These are phyloP conservation scores for Crocidura indochinensis DNA, from an alignment of 2,797 vertebrate genomes.

Conservation along the genomic window DNA sequence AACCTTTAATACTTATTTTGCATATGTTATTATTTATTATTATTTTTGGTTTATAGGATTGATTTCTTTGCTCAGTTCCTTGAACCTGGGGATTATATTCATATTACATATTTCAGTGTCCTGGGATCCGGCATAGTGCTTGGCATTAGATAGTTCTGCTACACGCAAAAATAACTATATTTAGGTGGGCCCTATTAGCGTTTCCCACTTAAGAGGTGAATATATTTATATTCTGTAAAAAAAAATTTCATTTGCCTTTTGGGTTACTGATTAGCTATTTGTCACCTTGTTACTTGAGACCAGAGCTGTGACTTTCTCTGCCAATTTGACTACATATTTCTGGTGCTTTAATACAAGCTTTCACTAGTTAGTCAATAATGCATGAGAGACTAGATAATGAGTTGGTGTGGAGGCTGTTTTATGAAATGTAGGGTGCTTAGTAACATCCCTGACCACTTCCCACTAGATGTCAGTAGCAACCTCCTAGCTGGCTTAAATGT, in stretches of 20 bases:
- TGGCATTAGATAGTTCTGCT: too few relatives aligned
- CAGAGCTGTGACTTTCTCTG: not conserved
- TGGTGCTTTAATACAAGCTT: not conserved
- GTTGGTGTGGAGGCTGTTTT: not conserved
- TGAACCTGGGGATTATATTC: too few relatives aligned
- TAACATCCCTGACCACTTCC: constrained; percentile 20
- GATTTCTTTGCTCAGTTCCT: too few relatives aligned
- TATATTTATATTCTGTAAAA: not conserved
- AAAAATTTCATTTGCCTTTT: not conserved
- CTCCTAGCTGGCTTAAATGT: not conserved
- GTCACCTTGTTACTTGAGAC: not conserved
- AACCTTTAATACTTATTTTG: too few relatives aligned
- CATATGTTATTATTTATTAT: too few relatives aligned
- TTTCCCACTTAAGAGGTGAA: constrained; percentile 17
- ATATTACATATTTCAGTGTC: too few relatives aligned
- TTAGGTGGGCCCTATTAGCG: not conserved
- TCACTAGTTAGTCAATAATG: not conserved
- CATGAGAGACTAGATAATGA: constrained; percentile 26
- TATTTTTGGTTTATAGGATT: too few relatives aligned
- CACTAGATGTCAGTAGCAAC: constrained; percentile 42
- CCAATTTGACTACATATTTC: not conserved
- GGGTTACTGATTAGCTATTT: not conserved
- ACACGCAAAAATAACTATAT: too few relatives aligned
- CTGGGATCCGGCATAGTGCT: too few relatives aligned
- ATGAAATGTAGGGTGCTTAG: not conserved